Evolutionary conservation across 2,888 invertebrate species (phyloP).

Genomic region (Crocallis elinguaria): DNA sequence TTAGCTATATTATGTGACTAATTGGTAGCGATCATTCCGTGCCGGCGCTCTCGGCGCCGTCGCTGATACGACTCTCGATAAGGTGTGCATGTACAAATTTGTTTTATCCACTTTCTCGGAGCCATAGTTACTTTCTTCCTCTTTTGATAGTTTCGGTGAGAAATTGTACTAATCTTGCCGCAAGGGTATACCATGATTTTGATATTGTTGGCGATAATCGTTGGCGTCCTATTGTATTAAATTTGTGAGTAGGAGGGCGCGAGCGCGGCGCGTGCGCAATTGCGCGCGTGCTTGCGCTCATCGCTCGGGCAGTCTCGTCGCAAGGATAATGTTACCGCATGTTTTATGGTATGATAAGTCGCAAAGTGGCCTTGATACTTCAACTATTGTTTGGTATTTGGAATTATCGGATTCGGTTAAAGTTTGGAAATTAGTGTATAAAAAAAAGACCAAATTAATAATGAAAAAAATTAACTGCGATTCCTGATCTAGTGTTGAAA

Average conservation of each 20-base stretch:
- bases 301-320: conserved; percentile 64
- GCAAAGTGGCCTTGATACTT: conserved; percentile 85
- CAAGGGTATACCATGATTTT: conserved; percentile 81
- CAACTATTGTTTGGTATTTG: conserved; percentile 78
- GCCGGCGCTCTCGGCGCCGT: conserved; percentile 1
- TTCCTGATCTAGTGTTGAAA: conserved; percentile 79
- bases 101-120: conserved; percentile 67
- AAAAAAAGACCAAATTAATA: conserved; percentile 81
- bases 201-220: conserved; percentile 74
- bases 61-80: conserved; percentile 17
- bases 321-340: conserved; percentile 67
- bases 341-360: conserved; percentile 79
- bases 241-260: conserved; percentile 49
- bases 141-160: conserved; percentile 74
- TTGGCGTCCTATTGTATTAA: conserved; percentile 69
- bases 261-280: conserved; percentile 22
- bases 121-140: conserved; percentile 57
- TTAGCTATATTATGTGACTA: conserved; percentile 63
- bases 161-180: conserved; percentile 75
- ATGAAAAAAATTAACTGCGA: conserved; percentile 72
- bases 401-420: conserved; percentile 78
- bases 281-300: conserved; percentile 15
- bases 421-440: conserved; percentile 81
- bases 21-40: conserved; percentile 53
- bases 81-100: conserved; percentile 77